These are phyloP conservation scores for Hippopotamus amphibius DNA, from an alignment of 2,113 vertebrate genomes.

Conservation along the genomic window DNA sequence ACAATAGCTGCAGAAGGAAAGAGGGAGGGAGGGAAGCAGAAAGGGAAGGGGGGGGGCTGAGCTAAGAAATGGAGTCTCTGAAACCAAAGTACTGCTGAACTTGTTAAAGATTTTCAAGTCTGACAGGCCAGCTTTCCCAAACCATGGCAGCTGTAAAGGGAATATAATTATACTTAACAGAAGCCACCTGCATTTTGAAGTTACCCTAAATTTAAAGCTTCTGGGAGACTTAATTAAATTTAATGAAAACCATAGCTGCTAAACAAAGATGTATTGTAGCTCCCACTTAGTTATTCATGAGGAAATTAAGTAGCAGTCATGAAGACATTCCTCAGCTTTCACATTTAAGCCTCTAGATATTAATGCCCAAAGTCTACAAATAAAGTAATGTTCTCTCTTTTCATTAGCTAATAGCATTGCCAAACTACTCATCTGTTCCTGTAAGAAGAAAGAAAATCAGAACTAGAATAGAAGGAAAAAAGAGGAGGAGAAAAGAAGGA, in stretches of 20 bases:
- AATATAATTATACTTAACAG: slow-evolving; percentile 67
- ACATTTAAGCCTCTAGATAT: slow-evolving; percentile 43
- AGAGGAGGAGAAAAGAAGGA: not conserved
- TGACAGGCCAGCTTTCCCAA: slow-evolving; percentile 27
- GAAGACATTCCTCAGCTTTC: slow-evolving; percentile 29
- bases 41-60: not conserved
- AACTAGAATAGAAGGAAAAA: not conserved
- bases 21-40: too few species aligned
- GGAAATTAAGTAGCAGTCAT: slow-evolving; percentile 55
- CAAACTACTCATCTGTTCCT: slow-evolving; percentile 23
- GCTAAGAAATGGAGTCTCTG: not conserved
- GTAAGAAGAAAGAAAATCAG: not conserved
- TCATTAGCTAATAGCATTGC: slow-evolving; percentile 46
- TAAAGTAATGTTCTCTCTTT: slow-evolving; percentile 19
- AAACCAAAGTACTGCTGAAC: not conserved
- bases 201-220: slow-evolving; percentile 73
- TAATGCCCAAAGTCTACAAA: slow-evolving; percentile 30
- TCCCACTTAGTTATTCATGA: slow-evolving; percentile 59
- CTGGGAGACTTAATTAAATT: slow-evolving; percentile 76
- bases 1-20: not conserved
- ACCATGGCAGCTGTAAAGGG: slow-evolving; percentile 40
- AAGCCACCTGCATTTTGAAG: slow-evolving; percentile 72
- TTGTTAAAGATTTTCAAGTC: slow-evolving; percentile 3
- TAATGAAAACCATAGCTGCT: slow-evolving; percentile 74
- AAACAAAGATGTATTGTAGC: slow-evolving; percentile 67